Conservation (phyloP, 1,140 invertebrate species). For the Caenorhabditis latens region DNA sequence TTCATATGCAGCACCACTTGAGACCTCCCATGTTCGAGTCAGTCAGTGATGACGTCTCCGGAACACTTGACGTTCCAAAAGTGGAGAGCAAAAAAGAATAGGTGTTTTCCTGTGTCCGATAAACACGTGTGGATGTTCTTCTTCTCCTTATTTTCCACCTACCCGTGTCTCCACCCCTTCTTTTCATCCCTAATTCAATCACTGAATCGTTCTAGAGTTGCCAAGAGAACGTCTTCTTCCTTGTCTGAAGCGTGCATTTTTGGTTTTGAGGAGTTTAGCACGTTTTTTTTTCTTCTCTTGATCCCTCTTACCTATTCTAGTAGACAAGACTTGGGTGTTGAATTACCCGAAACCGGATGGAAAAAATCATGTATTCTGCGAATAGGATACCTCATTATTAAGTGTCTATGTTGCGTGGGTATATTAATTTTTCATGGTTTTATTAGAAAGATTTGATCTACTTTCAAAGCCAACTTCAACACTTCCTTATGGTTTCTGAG, state of each 20-base stretch:
- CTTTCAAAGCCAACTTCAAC: no score
- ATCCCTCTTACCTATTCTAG: background rate
- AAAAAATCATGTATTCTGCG: background rate
- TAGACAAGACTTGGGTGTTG: background rate
- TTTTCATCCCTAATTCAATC: slow-evolving; percentile 7
- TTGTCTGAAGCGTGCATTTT: no score
- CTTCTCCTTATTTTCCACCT: background rate
- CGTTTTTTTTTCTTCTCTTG: background rate
- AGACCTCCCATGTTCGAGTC: background rate
- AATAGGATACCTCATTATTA: slow-evolving; percentile 27
- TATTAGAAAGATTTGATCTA: background rate
- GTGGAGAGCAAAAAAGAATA: background rate
- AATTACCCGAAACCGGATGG: slow-evolving; percentile 9
- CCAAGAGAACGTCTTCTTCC: background rate
- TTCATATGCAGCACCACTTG: background rate
- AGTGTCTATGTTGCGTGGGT: background rate
- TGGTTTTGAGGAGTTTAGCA: background rate
- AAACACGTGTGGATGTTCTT: background rate
- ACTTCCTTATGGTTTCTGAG: no score
- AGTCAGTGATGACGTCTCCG: background rate
- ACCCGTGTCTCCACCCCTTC: background rate
- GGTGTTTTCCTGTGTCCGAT: background rate
- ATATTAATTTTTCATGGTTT: background rate
- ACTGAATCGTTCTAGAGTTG: background rate
- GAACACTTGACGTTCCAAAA: slow-evolving; percentile 24